These are phyloP conservation scores for Hippopotamyrus pictus DNA, from an alignment of 2,797 vertebrate species.

Conservation along the genomic window DNA sequence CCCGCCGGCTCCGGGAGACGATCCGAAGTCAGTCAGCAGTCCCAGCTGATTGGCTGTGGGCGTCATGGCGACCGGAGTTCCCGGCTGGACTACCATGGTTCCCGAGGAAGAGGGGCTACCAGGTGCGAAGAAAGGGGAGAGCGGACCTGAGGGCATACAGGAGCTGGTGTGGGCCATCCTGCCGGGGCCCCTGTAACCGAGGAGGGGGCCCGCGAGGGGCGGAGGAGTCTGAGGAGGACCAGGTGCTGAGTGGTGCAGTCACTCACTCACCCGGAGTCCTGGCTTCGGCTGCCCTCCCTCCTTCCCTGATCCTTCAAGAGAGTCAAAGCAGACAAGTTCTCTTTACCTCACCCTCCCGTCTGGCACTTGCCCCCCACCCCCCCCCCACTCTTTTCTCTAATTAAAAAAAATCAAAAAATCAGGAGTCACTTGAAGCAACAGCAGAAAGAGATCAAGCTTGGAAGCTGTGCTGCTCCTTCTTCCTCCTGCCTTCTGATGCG, in stretches of 20 bases:
- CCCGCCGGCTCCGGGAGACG: constrained; percentile 39
- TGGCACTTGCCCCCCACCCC: constrained; percentile 24
- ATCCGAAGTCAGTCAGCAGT: constrained; percentile 39
- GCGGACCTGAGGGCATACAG: constrained; percentile 46
- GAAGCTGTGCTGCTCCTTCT: neutral
- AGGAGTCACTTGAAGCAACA: neutral
- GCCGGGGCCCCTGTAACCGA: constrained; percentile 25
- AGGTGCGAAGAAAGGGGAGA: constrained; percentile 58
- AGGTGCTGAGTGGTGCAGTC: constrained; percentile 23
- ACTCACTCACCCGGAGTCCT: constrained; percentile 19
- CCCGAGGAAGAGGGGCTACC: constrained; percentile 48
- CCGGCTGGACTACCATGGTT: constrained; percentile 50
- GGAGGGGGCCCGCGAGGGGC: constrained; percentile 19
- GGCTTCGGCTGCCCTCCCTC: constrained; percentile 34
- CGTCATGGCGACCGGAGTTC: constrained; percentile 43
- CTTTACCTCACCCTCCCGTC: neutral
- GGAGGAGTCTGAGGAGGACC: neutral
- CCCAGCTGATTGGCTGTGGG: constrained; percentile 29
- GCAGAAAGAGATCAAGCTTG: neutral
- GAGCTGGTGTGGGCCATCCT: constrained; percentile 65
- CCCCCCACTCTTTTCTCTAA: constrained; percentile 20
- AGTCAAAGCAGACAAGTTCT: constrained; percentile 43
- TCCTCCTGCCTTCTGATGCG: constrained; percentile 16
- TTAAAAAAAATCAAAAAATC: neutral
- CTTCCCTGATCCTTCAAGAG: constrained; percentile 34